Evolutionary conservation across 2,113 vertebrate genomes (phyloP).

Genomic region (Psettodes erumei): DNA sequence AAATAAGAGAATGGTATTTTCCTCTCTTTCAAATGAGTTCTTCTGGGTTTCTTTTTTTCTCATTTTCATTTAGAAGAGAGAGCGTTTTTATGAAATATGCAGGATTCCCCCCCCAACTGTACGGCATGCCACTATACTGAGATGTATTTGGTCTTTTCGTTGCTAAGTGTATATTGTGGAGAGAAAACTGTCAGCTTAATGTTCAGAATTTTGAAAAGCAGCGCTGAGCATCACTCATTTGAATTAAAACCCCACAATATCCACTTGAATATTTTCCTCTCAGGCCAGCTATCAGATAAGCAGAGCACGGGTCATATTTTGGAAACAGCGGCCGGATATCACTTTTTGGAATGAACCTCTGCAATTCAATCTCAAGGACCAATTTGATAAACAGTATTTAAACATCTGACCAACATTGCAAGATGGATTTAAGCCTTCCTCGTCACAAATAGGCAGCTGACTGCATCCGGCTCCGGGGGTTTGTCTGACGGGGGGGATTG

Average conservation of each 20-base stretch:
- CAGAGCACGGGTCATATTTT: slow-evolving; percentile 44
- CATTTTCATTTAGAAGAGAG: slow-evolving; percentile 30
- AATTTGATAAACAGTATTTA: slow-evolving; percentile 50
- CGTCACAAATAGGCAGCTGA: slow-evolving; percentile 43
- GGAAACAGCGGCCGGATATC: slow-evolving; percentile 38
- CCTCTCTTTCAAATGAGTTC: slow-evolving; percentile 64
- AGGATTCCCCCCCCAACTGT: slow-evolving; percentile 36
- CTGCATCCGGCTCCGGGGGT: slow-evolving; percentile 13
- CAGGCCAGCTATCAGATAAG: slow-evolving; percentile 42
- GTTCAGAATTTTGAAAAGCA: slow-evolving; percentile 30
- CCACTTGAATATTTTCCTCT: slow-evolving; percentile 32
- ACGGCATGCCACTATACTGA: slow-evolving; percentile 49
- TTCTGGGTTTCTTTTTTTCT: slow-evolving; percentile 50
- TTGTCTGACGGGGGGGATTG: slow-evolving; percentile 24
- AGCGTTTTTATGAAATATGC: slow-evolving; percentile 44
- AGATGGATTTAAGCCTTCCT: slow-evolving; percentile 45
- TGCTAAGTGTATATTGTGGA: slow-evolving; percentile 35
- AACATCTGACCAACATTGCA: slow-evolving; percentile 43
- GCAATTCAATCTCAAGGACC: slow-evolving; percentile 58
- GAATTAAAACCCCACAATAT: slow-evolving; percentile 52
- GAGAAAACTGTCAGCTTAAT: slow-evolving; percentile 40
- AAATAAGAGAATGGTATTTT: slow-evolving; percentile 65
- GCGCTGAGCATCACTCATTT: slow-evolving; percentile 27
- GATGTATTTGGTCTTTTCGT: slow-evolving; percentile 27
- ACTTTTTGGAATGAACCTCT: slow-evolving; percentile 60